Evolutionary conservation across 2,113 vertebrate species (phyloP).

Genomic region (Epinephelus moara): DNA sequence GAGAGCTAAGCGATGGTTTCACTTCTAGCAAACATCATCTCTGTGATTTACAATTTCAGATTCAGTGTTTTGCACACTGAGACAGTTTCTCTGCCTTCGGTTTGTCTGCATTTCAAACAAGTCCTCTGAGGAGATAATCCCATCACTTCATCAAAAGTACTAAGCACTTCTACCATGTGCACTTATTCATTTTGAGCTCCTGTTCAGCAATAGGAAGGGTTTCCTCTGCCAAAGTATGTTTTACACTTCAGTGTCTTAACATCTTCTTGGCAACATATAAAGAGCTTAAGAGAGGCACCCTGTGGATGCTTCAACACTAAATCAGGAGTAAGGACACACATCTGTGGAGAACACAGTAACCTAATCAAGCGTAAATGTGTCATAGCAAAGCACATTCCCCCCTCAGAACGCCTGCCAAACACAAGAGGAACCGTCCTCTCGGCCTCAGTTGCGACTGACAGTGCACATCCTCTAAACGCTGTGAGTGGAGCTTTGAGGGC

Average conservation of each 20-base stretch:
- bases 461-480: slow-evolving; percentile 43
- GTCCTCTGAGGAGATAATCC: slow-evolving; percentile 39
- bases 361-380: slow-evolving; percentile 64
- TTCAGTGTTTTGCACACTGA: slow-evolving; percentile 16
- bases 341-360: slow-evolving; percentile 50
- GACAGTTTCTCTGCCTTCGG: slow-evolving; percentile 25
- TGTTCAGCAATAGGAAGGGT: not conserved
- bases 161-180: slow-evolving; percentile 2
- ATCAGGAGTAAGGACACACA: slow-evolving; percentile 52
- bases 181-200: slow-evolving; percentile 16
- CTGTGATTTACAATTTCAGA: slow-evolving; percentile 47
- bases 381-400: slow-evolving; percentile 41
- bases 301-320: slow-evolving; percentile 43
- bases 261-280: slow-evolving; percentile 51
- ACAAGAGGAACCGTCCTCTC: slow-evolving; percentile 44
- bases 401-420: slow-evolving; percentile 50
- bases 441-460: slow-evolving; percentile 49
- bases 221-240: slow-evolving; percentile 45
- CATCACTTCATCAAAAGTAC: slow-evolving; percentile 37
- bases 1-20: not conserved
- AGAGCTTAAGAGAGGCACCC: slow-evolving; percentile 47
- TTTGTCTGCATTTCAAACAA: slow-evolving; percentile 14
- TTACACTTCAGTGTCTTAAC: slow-evolving; percentile 46
- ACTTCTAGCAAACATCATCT: slow-evolving; percentile 9
- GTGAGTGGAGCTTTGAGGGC: slow-evolving; percentile 58